Evolutionary conservation across 2,797 vertebrate genomes (phyloP).

Genomic region (Chloroceryle inda): DNA sequence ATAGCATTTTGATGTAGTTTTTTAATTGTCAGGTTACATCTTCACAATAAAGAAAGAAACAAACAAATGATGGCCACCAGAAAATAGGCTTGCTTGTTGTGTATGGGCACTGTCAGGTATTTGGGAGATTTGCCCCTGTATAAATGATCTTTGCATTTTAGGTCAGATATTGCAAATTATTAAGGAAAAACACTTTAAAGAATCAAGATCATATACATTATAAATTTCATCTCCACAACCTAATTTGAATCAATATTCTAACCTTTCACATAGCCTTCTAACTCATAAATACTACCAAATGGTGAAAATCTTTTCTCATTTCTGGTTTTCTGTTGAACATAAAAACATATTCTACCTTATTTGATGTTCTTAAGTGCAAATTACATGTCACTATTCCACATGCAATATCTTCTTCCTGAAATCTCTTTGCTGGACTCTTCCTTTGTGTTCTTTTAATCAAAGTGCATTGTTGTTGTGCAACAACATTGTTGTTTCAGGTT

Average conservation of each 20-base stretch:
- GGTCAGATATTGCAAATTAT: not conserved
- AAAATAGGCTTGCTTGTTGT: not conserved
- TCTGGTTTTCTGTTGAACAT: not conserved
- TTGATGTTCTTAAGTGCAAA: not conserved
- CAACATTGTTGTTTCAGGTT: not conserved
- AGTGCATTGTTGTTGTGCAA: no score
- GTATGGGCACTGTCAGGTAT: not conserved
- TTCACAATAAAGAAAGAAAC: not conserved
- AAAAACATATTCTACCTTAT: not conserved
- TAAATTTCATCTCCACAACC: not conserved
- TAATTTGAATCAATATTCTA: not conserved
- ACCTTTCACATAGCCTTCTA: not conserved
- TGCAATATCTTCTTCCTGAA: not conserved
- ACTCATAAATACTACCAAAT: not conserved
- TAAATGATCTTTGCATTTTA: not conserved
- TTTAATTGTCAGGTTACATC: not conserved
- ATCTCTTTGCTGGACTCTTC: not conserved
- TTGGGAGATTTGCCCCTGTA: not conserved
- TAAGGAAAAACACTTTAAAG: not conserved
- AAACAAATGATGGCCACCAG: not conserved
- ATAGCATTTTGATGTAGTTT: accelerated
- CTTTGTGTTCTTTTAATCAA: not conserved
- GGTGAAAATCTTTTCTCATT: not conserved
- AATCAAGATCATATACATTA: not conserved
- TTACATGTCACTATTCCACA: not conserved